Percentiles rank a stretch among this genome's conserved stretches.
These are phyloP conservation scores for Propithecus coquereli DNA, from an alignment of 2,113 vertebrate genomes.

Conservation along the genomic window DNA sequence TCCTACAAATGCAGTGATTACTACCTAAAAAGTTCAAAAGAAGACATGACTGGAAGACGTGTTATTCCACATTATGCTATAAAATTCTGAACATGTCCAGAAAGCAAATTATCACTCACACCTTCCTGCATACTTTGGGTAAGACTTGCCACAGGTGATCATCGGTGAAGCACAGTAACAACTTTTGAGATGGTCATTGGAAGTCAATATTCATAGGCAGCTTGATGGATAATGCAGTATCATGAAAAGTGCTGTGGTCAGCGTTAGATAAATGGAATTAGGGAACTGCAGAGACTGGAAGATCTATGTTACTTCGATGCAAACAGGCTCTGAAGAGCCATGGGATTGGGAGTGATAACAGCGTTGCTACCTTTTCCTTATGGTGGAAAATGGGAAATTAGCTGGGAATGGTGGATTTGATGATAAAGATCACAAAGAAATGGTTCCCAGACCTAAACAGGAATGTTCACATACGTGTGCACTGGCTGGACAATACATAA, in stretches of 20 bases:
- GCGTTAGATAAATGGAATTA: not conserved
- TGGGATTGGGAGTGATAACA: not conserved
- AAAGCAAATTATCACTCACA: not conserved
- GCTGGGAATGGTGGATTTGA: not conserved
- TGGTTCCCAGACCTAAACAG: not conserved
- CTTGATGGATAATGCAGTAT: not conserved
- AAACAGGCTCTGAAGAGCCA: not conserved
- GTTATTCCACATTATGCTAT: not conserved
- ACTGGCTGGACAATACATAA: not conserved
- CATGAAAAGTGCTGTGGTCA: not conserved
- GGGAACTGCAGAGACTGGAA: not conserved
- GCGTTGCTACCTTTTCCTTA: not conserved
- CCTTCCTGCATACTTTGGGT: not conserved
- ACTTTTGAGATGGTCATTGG: not conserved
- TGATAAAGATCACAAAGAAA: not conserved
- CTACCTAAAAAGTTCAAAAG: constrained; percentile 24
- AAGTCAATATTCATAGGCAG: not conserved
- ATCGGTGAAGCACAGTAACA: not conserved
- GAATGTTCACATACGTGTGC: not conserved
- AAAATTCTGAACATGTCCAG: constrained; percentile 11
- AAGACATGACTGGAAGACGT: not conserved
- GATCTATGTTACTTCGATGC: not conserved
- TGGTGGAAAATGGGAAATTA: not conserved
- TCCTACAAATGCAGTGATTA: not conserved
- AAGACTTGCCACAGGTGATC: not conserved